Evolutionary conservation across 2,113 vertebrate genomes (phyloP), one percentile per base, ranked within the genome.

Genomic region (Lutjanus erythropterus): DNA sequence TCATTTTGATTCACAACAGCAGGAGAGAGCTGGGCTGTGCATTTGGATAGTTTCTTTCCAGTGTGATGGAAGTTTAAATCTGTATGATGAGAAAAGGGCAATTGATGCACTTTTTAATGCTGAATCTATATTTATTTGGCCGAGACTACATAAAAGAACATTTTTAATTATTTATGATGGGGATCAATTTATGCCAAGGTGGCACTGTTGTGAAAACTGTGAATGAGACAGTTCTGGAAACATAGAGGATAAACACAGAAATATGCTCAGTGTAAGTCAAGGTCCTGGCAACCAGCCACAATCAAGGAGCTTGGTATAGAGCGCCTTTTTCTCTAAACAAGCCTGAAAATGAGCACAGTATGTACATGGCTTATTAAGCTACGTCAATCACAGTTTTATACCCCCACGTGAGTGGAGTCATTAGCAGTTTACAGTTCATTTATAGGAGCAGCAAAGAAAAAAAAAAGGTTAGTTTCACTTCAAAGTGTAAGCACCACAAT

Each of bases 351-450:
- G 25, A 85, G 56, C 46, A 19, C 35, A 69, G 21, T 23, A 71
- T 27, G 44, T 60, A 53, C 11, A 46, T 8, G 29, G 33, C 53
- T 71, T 71, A 71, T 44, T 27, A 75, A 33, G 50, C 25, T 64
- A n/a, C 53, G 71, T 68, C 50, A 65, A 3, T 72, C 15, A 75
- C 25, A 83, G 49, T 49, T 80, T 64, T 44, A 67, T 52, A 44
- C 29, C n/a, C 37, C 19, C 18, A 23, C 37, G 23, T 62, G 66
- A 76, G 42, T 35, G 29, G 68, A 77, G 65, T 86, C 77, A 72
- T 80, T 71, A 49, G 46, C 44, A 44, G 37, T 73, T 72, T 39
- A 65, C 31, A 74, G 60, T 66, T 86, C 33, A 67, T 72, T 41
- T 62, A 41, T 16, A 44, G 44, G 33, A 74, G 67, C 29, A 39